Evolutionary conservation across 2,888 invertebrate genomes (phyloP).

Genomic region (Thecocarcelia acutangulata): DNA sequence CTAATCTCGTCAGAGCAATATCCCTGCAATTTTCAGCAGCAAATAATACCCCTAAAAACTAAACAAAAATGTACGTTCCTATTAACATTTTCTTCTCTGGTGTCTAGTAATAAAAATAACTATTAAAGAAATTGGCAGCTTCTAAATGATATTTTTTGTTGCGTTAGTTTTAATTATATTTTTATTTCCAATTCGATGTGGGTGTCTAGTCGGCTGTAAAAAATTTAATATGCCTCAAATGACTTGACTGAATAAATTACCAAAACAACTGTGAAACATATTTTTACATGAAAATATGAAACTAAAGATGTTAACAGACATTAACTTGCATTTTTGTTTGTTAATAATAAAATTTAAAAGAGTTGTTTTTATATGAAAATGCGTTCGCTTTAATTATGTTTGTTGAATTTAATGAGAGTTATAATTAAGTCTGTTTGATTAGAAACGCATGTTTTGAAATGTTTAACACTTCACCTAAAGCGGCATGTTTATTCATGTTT

Average conservation of each 20-base stretch:
- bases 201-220: background rate
- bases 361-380: background rate
- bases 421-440: slow-evolving; percentile 22
- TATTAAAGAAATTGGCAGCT: background rate
- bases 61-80: no score
- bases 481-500: background rate
- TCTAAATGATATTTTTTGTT: background rate
- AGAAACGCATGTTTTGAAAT: slow-evolving; percentile 12
- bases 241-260: background rate
- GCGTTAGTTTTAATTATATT: background rate
- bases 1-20: no score
- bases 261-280: no score
- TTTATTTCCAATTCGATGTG: slow-evolving; percentile 22
- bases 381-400: slow-evolving; percentile 4
- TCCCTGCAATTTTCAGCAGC: no score
- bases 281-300: no score
- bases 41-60: no score
- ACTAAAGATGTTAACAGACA: no score
- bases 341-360: no score
- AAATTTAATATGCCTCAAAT: background rate
- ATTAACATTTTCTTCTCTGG: background rate
- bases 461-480: slow-evolving; percentile 14
- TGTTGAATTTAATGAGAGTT: background rate
- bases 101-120: background rate
- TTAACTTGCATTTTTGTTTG: no score